Evolutionary conservation across 2,888 invertebrate genomes (phyloP).

Genomic region (Drosophila lacicola): DNA sequence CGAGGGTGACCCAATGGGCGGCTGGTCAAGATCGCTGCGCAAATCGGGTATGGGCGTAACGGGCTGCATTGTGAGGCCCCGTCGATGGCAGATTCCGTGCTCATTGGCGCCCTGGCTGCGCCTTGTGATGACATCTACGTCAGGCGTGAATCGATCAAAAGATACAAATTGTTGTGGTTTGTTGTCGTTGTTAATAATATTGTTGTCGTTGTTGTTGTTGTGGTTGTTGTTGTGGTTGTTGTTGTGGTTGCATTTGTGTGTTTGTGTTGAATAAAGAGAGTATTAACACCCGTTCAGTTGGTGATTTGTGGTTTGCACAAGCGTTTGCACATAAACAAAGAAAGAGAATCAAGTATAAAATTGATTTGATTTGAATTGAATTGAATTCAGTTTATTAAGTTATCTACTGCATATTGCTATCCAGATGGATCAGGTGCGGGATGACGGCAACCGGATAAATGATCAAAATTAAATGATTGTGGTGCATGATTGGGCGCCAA

Average conservation of each 20-base stretch:
- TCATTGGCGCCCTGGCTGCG: conserved; percentile 88
- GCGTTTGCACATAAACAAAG: conserved; percentile 71
- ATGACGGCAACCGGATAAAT: conserved; percentile 26
- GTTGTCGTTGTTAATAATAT: conserved; percentile 30
- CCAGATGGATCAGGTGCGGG: conserved; percentile 40
- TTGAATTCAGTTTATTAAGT: conserved; percentile 22
- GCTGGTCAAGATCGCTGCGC: conserved; percentile 86
- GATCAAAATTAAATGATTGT: conserved; percentile 25
- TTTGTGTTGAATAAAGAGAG: conserved; percentile 47
- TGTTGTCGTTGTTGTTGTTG: conserved; percentile 8
- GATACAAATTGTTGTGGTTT: conserved; percentile 29
- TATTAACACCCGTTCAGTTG: conserved; percentile 61
- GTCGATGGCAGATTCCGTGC: conserved; percentile 94
- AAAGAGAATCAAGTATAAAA: conserved; percentile 64
- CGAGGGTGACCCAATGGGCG: conserved; percentile 83
- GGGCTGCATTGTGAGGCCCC: conserved; percentile 93
- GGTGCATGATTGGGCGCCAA: conserved; percentile 22
- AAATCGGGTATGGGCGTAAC: conserved; percentile 95
- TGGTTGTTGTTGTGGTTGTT: conserved; percentile 36
- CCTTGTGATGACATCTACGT: conserved; percentile 81
- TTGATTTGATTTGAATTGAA: conserved; percentile 25
- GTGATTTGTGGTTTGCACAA: conserved; percentile 62
- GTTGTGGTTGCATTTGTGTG: conserved; percentile 42
- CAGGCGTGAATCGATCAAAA: conserved; percentile 42
- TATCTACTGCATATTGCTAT: conserved; percentile 35